These are phyloP conservation scores for Rhynchophorus ferrugineus DNA, from an alignment of 1,140 invertebrate species.

Conservation along the genomic window DNA sequence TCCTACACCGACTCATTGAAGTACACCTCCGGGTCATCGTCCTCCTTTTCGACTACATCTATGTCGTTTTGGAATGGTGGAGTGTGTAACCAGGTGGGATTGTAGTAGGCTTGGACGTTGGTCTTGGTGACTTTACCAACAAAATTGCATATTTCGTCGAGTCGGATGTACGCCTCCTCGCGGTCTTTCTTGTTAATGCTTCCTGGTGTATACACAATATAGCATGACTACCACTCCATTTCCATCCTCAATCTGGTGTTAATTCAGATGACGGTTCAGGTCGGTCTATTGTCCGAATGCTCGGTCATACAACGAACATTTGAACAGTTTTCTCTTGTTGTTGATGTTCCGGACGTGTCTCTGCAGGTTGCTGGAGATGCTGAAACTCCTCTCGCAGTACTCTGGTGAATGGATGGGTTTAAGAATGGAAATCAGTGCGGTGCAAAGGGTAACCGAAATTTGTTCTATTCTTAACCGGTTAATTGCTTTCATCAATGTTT, in stretches of 20 bases:
- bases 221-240: constrained; percentile 57
- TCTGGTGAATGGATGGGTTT: constrained; percentile 43
- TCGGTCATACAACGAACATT: constrained; percentile 73
- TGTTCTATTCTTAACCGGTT: no score
- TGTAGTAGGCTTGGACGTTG: constrained; percentile 38
- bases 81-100: constrained; percentile 41
- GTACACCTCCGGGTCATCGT: constrained; percentile 44
- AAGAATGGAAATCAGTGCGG: constrained; percentile 65
- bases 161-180: constrained; percentile 63
- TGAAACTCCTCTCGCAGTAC: constrained; percentile 96
- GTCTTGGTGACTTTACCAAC: constrained; percentile 76
- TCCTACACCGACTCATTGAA: constrained; percentile 38
- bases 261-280: constrained; percentile 93
- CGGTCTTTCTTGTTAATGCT: constrained; percentile 74
- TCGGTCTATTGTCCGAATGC: constrained; percentile 99
- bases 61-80: constrained; percentile 40
- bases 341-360: constrained; percentile 98
- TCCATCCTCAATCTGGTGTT: constrained; percentile 84
- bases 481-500: no score
- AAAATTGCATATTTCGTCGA: constrained; percentile 82
- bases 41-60: constrained; percentile 41
- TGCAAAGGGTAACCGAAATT: constrained; percentile 54
- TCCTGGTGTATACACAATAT: constrained; percentile 67
- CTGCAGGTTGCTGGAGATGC: constrained; percentile 94
- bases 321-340: constrained; percentile 89